Conservation (phyloP, 2,888 invertebrate species). For the Barypeithes pellucidus region DNA sequence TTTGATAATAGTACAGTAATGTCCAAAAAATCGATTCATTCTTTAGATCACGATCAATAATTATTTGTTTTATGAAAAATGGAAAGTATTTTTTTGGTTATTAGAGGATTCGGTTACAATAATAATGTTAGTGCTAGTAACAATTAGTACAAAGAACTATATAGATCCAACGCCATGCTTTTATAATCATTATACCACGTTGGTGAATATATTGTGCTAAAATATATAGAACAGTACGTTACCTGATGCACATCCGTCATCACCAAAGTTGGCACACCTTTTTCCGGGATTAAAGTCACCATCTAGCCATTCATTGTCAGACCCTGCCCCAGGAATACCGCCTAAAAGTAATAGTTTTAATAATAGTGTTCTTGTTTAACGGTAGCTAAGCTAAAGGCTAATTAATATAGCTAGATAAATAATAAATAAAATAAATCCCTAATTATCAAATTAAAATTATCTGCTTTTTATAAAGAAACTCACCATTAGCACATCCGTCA, state of each 20-base stretch:
- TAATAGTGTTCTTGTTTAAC: neutral
- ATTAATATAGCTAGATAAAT: too few relatives aligned
- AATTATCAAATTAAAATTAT: too few relatives aligned
- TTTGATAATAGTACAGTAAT: too few relatives aligned
- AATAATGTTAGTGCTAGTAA: too few relatives aligned
- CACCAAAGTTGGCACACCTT: conserved; percentile 71
- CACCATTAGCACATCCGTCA: conserved; percentile 70
- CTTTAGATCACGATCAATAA: too few relatives aligned
- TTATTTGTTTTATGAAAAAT: too few relatives aligned
- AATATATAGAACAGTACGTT: conserved; percentile 15
- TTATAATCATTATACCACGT: neutral
- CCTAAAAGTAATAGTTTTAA: conserved; percentile 33
- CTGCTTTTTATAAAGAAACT: neutral
- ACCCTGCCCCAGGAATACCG: conserved; percentile 57
- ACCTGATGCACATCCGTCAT: conserved; percentile 73
- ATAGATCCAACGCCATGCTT: neutral
- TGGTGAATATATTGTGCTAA: neutral
- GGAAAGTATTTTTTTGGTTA: too few relatives aligned
- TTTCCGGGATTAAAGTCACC: conserved; percentile 55
- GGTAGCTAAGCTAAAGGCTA: too few relatives aligned
- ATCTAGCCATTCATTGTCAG: conserved; percentile 57
- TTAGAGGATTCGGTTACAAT: too few relatives aligned
- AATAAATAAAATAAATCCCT: too few relatives aligned
- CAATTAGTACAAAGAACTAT: too few relatives aligned
- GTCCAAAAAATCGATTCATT: too few relatives aligned